Conservation (phyloP, 1,140 invertebrate genomes). For the Zaprionus lachaisei region DNA sequence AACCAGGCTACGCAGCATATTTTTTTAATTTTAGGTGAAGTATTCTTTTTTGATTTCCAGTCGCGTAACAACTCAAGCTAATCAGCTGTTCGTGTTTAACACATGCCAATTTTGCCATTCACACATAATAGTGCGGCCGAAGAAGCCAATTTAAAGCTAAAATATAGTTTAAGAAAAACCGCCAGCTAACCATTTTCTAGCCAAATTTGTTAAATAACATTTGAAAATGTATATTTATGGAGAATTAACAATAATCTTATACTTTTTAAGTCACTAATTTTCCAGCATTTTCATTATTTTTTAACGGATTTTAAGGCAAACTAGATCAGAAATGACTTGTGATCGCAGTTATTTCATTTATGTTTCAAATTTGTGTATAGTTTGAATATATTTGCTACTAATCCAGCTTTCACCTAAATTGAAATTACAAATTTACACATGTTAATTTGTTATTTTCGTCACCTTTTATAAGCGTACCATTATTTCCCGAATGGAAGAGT, state of each 20-base stretch:
- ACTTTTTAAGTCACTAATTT: not conserved
- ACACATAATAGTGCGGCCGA: not conserved
- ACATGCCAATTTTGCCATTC: conserved; percentile 49
- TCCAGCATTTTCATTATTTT: too few species aligned
- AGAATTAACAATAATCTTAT: not conserved
- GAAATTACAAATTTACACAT: conserved; percentile 41
- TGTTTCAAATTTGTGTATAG: not conserved
- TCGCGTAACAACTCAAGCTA: conserved; percentile 62
- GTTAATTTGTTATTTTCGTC: conserved; percentile 19
- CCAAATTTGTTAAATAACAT: not conserved
- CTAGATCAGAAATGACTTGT: too few species aligned
- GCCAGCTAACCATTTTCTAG: not conserved
- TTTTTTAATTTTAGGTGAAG: conserved; percentile 11
- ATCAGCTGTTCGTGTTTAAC: conserved; percentile 56
- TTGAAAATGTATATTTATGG: too few species aligned
- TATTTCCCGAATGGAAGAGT: conserved; percentile 43
- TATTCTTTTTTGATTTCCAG: conserved; percentile 5
- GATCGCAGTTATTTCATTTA: too few species aligned
- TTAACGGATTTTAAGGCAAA: too few species aligned
- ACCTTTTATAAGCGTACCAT: not conserved
- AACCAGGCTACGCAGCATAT: conserved; percentile 60
- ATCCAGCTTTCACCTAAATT: conserved; percentile 16
- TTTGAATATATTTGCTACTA: conserved; percentile 8
- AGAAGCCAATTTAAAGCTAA: not conserved
- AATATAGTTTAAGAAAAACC: not conserved